Evolutionary conservation across 2,797 vertebrate species (phyloP).

Genomic region (Urosaurus nigricauda): DNA sequence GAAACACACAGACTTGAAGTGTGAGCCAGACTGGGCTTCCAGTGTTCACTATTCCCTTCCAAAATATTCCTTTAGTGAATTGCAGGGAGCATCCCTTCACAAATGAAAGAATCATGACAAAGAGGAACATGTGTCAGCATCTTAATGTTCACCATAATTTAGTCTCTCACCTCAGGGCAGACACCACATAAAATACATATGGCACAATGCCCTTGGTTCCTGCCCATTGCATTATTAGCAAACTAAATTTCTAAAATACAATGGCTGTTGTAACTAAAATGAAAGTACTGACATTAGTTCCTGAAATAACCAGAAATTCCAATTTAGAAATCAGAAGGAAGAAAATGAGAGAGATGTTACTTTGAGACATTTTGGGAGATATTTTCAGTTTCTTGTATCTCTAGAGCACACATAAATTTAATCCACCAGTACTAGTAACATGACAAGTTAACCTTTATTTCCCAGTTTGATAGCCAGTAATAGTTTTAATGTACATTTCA

Average conservation of each 20-base stretch:
- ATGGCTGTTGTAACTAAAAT: slow-evolving; percentile 30
- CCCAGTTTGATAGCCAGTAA: not conserved
- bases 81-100: no score
- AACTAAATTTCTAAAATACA: slow-evolving; percentile 7
- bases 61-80: not conserved
- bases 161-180: not conserved
- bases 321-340: slow-evolving; percentile 15
- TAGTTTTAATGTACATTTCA: not conserved
- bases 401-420: not conserved
- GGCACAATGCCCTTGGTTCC: not conserved
- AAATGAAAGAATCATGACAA: no score
- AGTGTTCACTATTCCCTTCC: not conserved
- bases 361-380: not conserved
- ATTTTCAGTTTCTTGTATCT: slow-evolving; percentile 12
- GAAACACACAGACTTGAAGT: not conserved
- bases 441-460: not conserved
- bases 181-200: not conserved
- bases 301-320: slow-evolving; percentile 5
- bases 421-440: slow-evolving; percentile 29
- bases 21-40: no score
- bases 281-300: not conserved
- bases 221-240: not conserved
- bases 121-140: not conserved
- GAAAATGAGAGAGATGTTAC: not conserved
- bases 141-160: not conserved